These are phyloP conservation scores for Oncorhynchus gorbuscha DNA, from an alignment of 2,113 vertebrate genomes.

Conservation along the genomic window DNA sequence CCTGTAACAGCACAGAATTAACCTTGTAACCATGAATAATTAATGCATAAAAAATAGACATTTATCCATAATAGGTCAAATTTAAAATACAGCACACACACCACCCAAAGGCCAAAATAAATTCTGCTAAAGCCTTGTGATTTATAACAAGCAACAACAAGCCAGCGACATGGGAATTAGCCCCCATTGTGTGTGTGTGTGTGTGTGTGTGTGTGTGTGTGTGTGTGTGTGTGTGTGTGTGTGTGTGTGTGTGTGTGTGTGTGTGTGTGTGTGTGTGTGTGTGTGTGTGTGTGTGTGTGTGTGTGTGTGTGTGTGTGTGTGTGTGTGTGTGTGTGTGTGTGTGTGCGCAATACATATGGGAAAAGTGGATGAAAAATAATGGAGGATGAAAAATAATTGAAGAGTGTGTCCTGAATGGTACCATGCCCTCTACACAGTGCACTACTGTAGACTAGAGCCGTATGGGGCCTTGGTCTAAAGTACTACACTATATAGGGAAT, in stretches of 20 bases:
- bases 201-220: too few relatives aligned
- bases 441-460: too few relatives aligned
- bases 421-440: too few relatives aligned
- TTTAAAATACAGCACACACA: neutral
- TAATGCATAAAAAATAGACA: too few relatives aligned
- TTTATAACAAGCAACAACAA: conserved; percentile 15
- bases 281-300: neutral
- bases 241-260: neutral
- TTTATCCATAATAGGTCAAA: too few relatives aligned
- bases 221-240: neutral
- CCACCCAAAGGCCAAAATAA: neutral
- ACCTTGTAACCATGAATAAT: too few relatives aligned
- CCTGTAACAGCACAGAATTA: too few relatives aligned
- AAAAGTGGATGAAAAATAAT: conserved; percentile 37
- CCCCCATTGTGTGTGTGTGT: conserved; percentile 10
- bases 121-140: conserved; percentile 25
- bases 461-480: too few relatives aligned
- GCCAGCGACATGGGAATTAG: conserved; percentile 31
- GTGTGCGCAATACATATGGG: neutral
- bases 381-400: conserved; percentile 37
- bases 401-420: neutral
- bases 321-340: too few relatives aligned
- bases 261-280: too few relatives aligned
- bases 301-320: too few relatives aligned
- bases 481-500: too few relatives aligned